These are phyloP conservation scores for Hoplostethus mediterraneus DNA, from an alignment of 2,797 vertebrate genomes.

Conservation along the genomic window DNA sequence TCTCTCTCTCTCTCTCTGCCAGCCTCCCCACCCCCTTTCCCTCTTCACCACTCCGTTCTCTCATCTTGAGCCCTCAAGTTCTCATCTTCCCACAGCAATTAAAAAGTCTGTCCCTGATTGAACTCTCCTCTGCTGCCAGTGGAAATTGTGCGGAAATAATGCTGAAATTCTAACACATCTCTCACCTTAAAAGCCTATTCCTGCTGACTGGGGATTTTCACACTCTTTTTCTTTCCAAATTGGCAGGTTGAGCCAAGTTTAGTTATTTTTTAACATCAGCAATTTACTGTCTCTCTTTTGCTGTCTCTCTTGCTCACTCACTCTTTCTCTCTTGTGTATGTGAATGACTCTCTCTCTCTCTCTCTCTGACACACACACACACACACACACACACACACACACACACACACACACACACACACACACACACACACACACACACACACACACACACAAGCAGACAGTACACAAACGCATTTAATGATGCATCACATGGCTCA, in stretches of 20 bases:
- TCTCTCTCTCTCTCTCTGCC: too few relatives aligned
- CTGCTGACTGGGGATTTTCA: not conserved
- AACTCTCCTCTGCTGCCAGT: not conserved
- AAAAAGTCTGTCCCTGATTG: not conserved
- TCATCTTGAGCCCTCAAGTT: not conserved
- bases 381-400: too few relatives aligned
- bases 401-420: not conserved
- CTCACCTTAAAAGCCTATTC: not conserved
- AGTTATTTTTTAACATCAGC: not conserved
- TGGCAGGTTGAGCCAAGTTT: not conserved
- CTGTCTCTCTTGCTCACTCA: not conserved
- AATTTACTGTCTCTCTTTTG: not conserved
- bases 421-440: conserved; percentile 9
- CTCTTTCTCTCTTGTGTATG: too few relatives aligned
- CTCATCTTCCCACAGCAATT: conserved; percentile 9
- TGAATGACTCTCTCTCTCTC: not conserved
- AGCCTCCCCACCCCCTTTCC: not conserved
- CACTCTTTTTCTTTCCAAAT: not conserved
- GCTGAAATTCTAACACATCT: not conserved
- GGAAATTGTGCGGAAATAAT: conserved; percentile 1
- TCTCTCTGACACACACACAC: too few relatives aligned
- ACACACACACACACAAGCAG: conserved; percentile 5
- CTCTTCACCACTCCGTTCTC: not conserved
- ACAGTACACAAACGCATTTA: not conserved
- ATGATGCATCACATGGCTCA: not conserved